Evolutionary conservation across 2,113 vertebrate genomes (phyloP).

Genomic region (Lampris incognitus): DNA sequence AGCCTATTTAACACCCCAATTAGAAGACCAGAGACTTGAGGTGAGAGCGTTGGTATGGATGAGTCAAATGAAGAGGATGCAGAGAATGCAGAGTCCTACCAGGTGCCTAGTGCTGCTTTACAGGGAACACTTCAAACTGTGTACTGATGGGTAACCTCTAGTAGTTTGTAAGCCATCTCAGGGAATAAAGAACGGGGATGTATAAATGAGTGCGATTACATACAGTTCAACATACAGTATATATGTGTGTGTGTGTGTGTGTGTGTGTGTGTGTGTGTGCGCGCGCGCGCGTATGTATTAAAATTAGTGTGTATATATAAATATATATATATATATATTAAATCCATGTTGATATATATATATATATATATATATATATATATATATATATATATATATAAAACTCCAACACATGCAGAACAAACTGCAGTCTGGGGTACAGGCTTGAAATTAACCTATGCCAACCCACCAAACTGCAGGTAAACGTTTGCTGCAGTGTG

Average conservation of each 20-base stretch:
- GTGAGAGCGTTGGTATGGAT: constrained; percentile 25
- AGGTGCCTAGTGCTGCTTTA: constrained; percentile 25
- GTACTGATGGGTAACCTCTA: constrained; percentile 37
- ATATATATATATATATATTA: too few relatives aligned
- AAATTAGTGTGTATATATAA: too few relatives aligned
- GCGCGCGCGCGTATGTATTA: too few relatives aligned
- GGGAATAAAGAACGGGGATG: background rate
- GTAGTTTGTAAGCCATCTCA: constrained; percentile 4
- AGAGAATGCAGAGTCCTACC: constrained; percentile 22
- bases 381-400: too few relatives aligned
- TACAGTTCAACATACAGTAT: too few relatives aligned
- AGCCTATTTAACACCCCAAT: constrained; percentile 40
- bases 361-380: too few relatives aligned
- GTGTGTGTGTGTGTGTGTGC: background rate
- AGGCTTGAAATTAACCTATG: too few relatives aligned
- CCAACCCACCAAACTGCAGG: too few relatives aligned
- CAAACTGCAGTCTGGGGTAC: too few relatives aligned
- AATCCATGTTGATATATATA: too few relatives aligned
- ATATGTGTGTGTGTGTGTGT: background rate
- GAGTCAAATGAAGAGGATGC: constrained; percentile 16
- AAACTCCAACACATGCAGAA: too few relatives aligned
- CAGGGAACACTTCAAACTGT: constrained; percentile 37
- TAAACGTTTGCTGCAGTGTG: too few relatives aligned
- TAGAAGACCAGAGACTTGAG: constrained; percentile 32
- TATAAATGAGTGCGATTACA: background rate